Conservation (phyloP, 2,797 vertebrate species). For the Fringilla coelebs region DNA sequence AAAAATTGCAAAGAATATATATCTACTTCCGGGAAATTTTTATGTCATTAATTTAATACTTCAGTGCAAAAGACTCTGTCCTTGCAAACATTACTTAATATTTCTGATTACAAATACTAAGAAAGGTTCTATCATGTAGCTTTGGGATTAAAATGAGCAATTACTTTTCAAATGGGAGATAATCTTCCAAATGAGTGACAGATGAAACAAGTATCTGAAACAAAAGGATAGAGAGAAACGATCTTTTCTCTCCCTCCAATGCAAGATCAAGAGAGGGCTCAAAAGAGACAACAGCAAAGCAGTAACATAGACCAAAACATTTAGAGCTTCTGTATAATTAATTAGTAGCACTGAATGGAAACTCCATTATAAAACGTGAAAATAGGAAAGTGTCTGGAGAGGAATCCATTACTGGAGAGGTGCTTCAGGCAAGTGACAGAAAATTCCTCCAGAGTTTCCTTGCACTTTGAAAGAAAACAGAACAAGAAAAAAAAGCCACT, state of each 20-base stretch:
- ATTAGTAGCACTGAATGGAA: neutral
- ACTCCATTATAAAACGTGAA: neutral
- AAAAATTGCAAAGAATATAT: neutral
- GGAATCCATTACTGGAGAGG: neutral
- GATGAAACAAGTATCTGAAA: neutral
- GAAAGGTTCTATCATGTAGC: neutral
- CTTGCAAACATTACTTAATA: neutral
- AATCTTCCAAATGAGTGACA: neutral
- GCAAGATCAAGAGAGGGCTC: neutral
- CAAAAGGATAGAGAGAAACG: neutral
- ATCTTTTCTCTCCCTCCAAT: neutral
- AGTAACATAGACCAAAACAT: neutral
- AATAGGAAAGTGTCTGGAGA: neutral
- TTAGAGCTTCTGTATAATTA: neutral
- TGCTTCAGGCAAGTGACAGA: neutral
- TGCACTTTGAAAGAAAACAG: neutral
- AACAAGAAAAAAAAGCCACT: neutral
- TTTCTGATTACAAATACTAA: neutral
- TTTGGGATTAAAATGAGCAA: neutral
- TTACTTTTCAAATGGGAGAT: neutral
- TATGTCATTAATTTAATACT: neutral
- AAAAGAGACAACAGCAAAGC: neutral
- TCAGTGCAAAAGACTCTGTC: neutral
- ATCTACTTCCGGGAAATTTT: neutral
- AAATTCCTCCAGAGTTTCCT: neutral